Conservation (phyloP, 2,888 invertebrate species). For the Empis stercorea region DNA sequence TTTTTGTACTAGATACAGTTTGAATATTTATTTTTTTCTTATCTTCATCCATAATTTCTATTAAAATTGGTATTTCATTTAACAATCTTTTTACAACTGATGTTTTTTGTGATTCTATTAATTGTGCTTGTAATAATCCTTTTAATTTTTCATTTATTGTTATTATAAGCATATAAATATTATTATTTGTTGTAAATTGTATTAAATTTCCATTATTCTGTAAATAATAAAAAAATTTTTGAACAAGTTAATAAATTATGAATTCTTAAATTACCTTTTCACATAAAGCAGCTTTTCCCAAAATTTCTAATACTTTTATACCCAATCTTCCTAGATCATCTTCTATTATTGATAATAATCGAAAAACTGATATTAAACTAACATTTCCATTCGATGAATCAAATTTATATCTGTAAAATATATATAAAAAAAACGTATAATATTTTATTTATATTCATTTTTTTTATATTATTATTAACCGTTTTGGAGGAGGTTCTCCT, state of each 20-base stretch:
- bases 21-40: too few species aligned
- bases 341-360: slow-evolving; percentile 10
- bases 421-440: too few species aligned
- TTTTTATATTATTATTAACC: too few species aligned
- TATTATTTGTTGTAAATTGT: neutral
- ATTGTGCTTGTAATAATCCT: neutral
- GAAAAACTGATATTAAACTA: slow-evolving; percentile 10
- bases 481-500: too few species aligned
- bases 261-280: slow-evolving; percentile 9
- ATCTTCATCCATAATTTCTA: too few species aligned
- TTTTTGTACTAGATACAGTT: too few species aligned
- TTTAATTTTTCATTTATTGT: neutral
- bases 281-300: slow-evolving; percentile 10
- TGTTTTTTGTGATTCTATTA: neutral
- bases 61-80: too few species aligned
- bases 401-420: too few species aligned
- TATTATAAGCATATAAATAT: too few species aligned
- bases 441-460: too few species aligned
- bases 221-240: neutral
- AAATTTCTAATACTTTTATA: slow-evolving; percentile 10
- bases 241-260: neutral
- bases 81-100: too few species aligned
- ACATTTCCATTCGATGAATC: too few species aligned
- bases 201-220: neutral
- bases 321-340: slow-evolving; percentile 12